Base-by-base conservation (phyloP, 2,888 invertebrate species). In the Trissoscelio sp. region DNA sequence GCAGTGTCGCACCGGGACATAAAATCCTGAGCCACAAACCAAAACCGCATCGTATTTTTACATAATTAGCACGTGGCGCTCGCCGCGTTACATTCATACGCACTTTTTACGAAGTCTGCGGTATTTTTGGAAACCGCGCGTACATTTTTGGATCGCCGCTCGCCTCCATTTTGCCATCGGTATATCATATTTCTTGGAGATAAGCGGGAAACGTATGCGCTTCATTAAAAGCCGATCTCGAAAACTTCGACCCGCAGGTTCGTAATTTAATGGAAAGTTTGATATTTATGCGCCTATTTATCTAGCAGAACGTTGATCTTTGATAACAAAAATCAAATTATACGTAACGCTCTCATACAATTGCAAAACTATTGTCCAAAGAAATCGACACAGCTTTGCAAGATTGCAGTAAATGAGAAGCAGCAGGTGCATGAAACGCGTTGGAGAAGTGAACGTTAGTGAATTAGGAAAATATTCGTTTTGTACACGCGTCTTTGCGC, bases 101-200 rank as follows among this genome's bases (percentile, higher is more conserved):
- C 82, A 88, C 87, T 90, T 90, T 89, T 89, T 88, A 84, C 78
- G 82, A 85, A 87, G 86, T 86, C 86, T 89, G 90, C 83, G 90
- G 90, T 90, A 90, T 90, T 90, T 90, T 90, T 89, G 90, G 90
- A 90, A 90, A 91, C 89, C 89, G 83, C 85, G 83, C 84, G 83
- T 85, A 80, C 86, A 85, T 73, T 86, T 86, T 86, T 81, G 85
- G 85, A 83, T 82, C 85, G 82, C 83, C 82, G 12, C 51, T 42
- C 64, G 20, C 55, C 58, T 24, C 12, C 48, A 79, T 55, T 64
- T 70, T 42, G 72, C 83, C 81, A 82, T 78, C 86, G 85, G 88
- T 90, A 89, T 89, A 91, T 91, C 89, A 90, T 88, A 90, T 91
- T 91, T 89, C 90, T 90, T 89, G 88, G 89, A 89, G 89, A 86